Conservation (phyloP, 2,888 invertebrate species). For the Polyploca ridens region DNA sequence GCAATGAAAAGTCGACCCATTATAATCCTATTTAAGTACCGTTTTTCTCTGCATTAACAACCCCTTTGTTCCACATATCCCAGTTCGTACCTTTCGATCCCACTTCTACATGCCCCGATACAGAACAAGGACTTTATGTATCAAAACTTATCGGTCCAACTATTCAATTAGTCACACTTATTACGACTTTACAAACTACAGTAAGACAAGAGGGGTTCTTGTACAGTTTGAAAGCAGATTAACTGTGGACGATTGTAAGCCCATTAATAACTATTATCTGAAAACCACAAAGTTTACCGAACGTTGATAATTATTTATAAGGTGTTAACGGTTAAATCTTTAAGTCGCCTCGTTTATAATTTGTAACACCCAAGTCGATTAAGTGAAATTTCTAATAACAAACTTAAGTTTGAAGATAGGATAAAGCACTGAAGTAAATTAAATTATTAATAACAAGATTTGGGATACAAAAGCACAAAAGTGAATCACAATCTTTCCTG, state of each 20-base stretch:
- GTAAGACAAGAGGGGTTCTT: conserved; percentile 39
- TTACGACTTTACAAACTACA: conserved; percentile 42
- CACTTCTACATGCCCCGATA: background rate
- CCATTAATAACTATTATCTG: conserved; percentile 57
- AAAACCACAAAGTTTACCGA: conserved; percentile 40
- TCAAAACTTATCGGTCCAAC: conserved; percentile 12
- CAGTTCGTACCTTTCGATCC: too few species aligned
- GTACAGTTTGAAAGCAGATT: conserved; percentile 67
- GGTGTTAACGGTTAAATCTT: conserved; percentile 52
- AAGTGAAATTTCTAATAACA: conserved; percentile 24
- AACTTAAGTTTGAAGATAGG: background rate
- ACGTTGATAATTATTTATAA: conserved; percentile 59
- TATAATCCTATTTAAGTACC: too few species aligned
- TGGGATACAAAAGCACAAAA: background rate
- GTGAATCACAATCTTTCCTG: too few species aligned
- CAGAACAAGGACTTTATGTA: background rate
- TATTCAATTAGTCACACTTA: conserved; percentile 45
- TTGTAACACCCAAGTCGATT: conserved; percentile 27
- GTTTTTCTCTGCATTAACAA: too few species aligned
- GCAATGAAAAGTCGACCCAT: too few species aligned
- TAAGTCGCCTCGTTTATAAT: conserved; percentile 42
- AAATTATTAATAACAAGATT: conserved; percentile 5
- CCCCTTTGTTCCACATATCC: too few species aligned
- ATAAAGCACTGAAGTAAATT: background rate
- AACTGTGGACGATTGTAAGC: conserved; percentile 54